A percentile compares a stretch with the other conserved stretches of the same genome.
phyloP scores from a whole-genome alignment of 2,797 vertebrate species.

The Avahi laniger region DNA sequence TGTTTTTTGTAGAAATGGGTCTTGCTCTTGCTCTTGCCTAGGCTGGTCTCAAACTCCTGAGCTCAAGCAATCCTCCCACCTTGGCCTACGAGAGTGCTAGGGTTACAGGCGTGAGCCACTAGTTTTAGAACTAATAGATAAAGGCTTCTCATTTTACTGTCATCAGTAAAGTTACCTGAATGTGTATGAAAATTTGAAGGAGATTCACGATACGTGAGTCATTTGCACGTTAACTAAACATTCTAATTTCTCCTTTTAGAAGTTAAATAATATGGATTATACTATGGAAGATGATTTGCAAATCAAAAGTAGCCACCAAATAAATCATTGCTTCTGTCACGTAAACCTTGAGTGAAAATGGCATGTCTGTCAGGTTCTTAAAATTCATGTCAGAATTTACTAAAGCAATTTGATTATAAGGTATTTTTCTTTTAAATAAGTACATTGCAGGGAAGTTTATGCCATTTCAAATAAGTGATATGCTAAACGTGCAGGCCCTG shows the following conservation, averaged over 20 bases:
- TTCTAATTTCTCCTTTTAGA: conserved; percentile 38
- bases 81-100: not conserved
- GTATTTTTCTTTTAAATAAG: conserved; percentile 9
- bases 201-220: conserved; percentile 19
- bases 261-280: conserved; percentile 35
- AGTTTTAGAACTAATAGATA: conserved; percentile 33
- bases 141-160: not conserved
- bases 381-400: conserved; percentile 10
- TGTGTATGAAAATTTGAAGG: conserved; percentile 40
- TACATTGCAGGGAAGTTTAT: not conserved
- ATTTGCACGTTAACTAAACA: conserved; percentile 42
- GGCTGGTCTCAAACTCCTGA: not conserved
- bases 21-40: not conserved
- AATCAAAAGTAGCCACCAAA: not conserved
- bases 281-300: not conserved
- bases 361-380: not conserved
- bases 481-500: not conserved
- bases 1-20: not conserved
- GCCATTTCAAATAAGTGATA: not conserved
- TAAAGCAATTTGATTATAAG: conserved; percentile 1
- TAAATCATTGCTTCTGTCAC: conserved; percentile 24
- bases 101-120: not conserved
- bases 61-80: not conserved
- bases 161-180: conserved; percentile 41
- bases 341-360: not conserved